A percentile compares a stretch with the other conserved stretches of the same genome.
Conservation (phyloP, 2,888 invertebrate genomes). For the Nemurella pictetii region DNA sequence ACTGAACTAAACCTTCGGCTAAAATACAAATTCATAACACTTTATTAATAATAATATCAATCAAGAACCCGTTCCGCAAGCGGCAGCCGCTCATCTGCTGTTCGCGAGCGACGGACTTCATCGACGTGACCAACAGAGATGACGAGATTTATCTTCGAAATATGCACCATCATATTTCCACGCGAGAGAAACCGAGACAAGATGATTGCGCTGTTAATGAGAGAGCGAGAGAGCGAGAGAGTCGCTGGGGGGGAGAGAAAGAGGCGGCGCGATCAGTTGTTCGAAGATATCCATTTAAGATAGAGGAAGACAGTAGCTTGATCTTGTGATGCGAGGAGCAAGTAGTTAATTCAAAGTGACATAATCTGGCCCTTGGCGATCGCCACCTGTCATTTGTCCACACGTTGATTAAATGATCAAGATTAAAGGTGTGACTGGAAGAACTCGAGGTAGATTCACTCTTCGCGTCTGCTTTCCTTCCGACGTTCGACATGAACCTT, state of each 20-base stretch:
- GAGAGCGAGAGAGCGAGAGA: not conserved
- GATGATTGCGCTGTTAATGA: not conserved
- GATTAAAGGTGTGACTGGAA: not conserved
- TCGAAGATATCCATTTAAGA: not conserved
- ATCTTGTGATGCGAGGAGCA: not conserved
- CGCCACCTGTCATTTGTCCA: not conserved
- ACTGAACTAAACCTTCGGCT: not conserved
- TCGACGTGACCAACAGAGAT: not conserved
- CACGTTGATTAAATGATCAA: not conserved
- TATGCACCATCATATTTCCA: not conserved
- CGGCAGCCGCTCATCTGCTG: not conserved
- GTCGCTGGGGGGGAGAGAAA: not conserved
- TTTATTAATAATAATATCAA: not conserved
- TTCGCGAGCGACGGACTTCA: not conserved
- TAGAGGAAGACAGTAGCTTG: not conserved
- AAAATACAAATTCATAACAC: not conserved
- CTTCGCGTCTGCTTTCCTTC: not conserved
- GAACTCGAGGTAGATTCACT: not conserved
- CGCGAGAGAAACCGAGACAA: not conserved
- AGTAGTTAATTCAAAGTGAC: not conserved
- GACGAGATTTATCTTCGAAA: not conserved
- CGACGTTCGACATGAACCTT: not conserved
- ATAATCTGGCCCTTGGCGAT: not conserved
- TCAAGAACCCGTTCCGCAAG: not conserved
- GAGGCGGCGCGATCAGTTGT: not conserved